Evolutionary conservation across 2,888 invertebrate genomes (phyloP).

Genomic region (Pycnomerus fuliginosus): DNA sequence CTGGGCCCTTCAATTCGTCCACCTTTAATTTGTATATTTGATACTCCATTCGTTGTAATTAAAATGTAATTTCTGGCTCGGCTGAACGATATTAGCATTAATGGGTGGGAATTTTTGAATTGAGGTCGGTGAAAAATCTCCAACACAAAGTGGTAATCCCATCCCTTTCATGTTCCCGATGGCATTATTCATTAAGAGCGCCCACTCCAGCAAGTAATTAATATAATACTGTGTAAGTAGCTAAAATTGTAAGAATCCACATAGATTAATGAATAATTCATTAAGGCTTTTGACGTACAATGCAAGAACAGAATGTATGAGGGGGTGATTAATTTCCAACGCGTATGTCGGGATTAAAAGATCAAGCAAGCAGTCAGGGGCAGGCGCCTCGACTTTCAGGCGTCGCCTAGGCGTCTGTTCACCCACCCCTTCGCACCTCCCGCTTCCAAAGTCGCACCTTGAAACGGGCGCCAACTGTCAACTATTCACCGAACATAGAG

Average conservation of each 20-base stretch:
- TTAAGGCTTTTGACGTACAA: constrained; percentile 45
- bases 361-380: constrained; percentile 52
- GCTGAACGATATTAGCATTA: too few relatives aligned
- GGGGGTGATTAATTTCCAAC: constrained; percentile 53
- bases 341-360: constrained; percentile 55
- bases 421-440: constrained; percentile 40
- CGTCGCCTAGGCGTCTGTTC: constrained; percentile 48
- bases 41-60: too few relatives aligned
- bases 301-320: constrained; percentile 38
- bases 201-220: constrained; percentile 38
- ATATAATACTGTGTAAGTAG: constrained; percentile 43
- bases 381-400: constrained; percentile 52
- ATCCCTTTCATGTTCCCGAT: constrained; percentile 15
- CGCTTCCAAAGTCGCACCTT: constrained; percentile 34
- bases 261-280: constrained; percentile 51
- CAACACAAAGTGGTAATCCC: constrained; percentile 12
- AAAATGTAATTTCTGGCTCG: too few relatives aligned
- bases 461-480: constrained; percentile 37
- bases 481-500: constrained; percentile 30
- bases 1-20: too few relatives aligned
- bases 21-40: too few relatives aligned
- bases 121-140: too few relatives aligned
- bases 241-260: constrained; percentile 49
- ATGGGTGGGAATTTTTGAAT: too few relatives aligned
- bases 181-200: constrained; percentile 28